These are phyloP conservation scores for Sphaerophoria rueppellii DNA, from an alignment of 2,888 invertebrate genomes.

Conservation along the genomic window DNA sequence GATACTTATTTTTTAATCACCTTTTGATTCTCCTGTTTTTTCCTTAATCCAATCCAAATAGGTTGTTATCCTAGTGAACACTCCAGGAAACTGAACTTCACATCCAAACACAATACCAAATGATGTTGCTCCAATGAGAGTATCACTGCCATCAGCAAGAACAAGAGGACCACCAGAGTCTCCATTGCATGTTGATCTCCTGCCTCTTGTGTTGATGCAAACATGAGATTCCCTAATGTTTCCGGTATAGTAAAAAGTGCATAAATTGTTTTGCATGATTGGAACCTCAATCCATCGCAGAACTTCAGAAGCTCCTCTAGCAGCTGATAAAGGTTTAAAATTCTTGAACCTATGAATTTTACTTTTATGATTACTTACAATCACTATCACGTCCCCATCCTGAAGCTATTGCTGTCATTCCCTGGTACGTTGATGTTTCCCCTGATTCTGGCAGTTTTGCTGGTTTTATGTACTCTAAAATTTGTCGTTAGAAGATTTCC, in stretches of 20 bases:
- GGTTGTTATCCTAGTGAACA: slow-evolving; percentile 67
- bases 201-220: slow-evolving; percentile 59
- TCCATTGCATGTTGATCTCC: slow-evolving; percentile 65
- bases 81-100: slow-evolving; percentile 65
- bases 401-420: slow-evolving; percentile 60
- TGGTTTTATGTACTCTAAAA: slow-evolving; percentile 63
- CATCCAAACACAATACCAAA: slow-evolving; percentile 65
- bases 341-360: background rate
- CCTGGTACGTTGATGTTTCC: slow-evolving; percentile 47
- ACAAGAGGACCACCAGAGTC: slow-evolving; percentile 71
- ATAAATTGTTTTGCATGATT: slow-evolving; percentile 75
- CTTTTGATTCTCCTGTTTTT: slow-evolving; percentile 35
- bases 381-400: slow-evolving; percentile 74
- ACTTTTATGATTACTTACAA: slow-evolving; percentile 14
- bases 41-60: slow-evolving; percentile 69
- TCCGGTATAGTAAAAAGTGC: slow-evolving; percentile 75
- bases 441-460: slow-evolving; percentile 55
- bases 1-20: background rate
- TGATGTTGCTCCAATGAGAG: slow-evolving; percentile 63
- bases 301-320: slow-evolving; percentile 63
- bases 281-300: slow-evolving; percentile 73
- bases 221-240: slow-evolving; percentile 69
- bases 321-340: slow-evolving; percentile 24
- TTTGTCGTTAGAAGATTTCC: no score
- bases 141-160: slow-evolving; percentile 59